Base-by-base conservation (phyloP, 1,140 invertebrate genomes). In the Conus betulinus region DNA sequence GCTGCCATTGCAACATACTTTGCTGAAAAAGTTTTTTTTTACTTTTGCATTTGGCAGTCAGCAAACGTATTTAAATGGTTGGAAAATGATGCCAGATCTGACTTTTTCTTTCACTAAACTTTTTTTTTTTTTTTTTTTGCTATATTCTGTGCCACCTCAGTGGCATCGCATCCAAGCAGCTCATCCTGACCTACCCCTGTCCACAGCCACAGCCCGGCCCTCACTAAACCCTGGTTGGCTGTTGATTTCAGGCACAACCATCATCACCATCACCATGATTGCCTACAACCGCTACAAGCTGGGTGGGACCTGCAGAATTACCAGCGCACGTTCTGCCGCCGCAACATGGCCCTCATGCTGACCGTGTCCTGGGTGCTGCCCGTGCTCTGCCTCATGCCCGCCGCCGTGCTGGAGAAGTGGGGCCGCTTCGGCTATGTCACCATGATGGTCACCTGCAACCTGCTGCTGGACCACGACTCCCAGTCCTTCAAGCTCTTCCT, bases 261-360 rank as follows among this genome's bases (percentile, higher is more conserved):
- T 93, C 81, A 92, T 93, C 5, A 93, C 92, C 60, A 92, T 93
- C 55, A 92, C 91, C 6, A 39, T 92, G 85, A 93, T 93, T 15
- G 92, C 92, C 7, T 93, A 88, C 71, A 93, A 93, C 84, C 85
- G 92, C 17, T 93, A 92, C 89, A 92, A 91, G 84, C 88, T 93
- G n/a, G 13, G 84, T 88, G 15, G 15, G 88, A 92, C 67, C 87
- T 82, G 7, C 71, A 60, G 17, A 67, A n/a, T 20, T 93, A 93
- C 71, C 89, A 88, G 51, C 55, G 60, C 55, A 51, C 90, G 0
- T 93, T 92, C 87, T 86, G 55, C 23, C 79, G 52, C 11, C 88
- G 53, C 5, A 89, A 90, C n/a, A 90, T 93, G 7, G 82, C 74
- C 0, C 3, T 90, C 0, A 93, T 93, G 92, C 60, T 93, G 55